Conservation (phyloP, 2,797 vertebrate genomes). For the Atherinosoma microstoma region DNA sequence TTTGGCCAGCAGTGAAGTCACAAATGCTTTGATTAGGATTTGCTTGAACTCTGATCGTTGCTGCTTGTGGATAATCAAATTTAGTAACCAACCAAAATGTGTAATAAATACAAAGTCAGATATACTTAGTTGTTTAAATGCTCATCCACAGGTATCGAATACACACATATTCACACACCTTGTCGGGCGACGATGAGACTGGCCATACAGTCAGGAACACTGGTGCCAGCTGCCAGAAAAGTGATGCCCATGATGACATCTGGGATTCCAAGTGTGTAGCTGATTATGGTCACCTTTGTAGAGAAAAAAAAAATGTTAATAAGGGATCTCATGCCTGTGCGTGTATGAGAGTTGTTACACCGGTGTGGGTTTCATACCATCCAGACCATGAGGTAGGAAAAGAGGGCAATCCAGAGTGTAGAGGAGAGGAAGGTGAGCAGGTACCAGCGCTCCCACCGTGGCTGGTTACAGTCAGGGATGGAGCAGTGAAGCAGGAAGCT, state of each 20-base stretch:
- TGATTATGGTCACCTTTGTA: slow-evolving; percentile 85
- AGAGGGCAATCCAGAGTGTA: slow-evolving; percentile 87
- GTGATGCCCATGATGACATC: slow-evolving; percentile 89
- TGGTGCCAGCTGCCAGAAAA: slow-evolving; percentile 87
- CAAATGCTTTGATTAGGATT: too few species aligned
- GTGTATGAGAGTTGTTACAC: background rate
- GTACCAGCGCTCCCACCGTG: slow-evolving; percentile 85
- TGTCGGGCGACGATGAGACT: slow-evolving; percentile 87
- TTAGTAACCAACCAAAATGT: background rate
- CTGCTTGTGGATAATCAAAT: background rate
- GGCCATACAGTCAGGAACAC: slow-evolving; percentile 88
- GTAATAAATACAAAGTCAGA: too few species aligned
- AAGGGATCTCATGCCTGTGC: background rate
- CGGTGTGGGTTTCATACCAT: slow-evolving; percentile 78
- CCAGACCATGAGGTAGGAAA: slow-evolving; percentile 91
- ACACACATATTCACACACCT: slow-evolving; percentile 66
- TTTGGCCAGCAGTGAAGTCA: background rate
- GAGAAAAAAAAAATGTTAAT: background rate
- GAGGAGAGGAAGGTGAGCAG: slow-evolving; percentile 84
- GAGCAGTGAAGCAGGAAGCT: slow-evolving; percentile 80
- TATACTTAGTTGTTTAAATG: too few species aligned
- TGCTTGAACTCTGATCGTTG: too few species aligned
- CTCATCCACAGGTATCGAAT: too few species aligned
- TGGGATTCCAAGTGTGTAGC: slow-evolving; percentile 86
- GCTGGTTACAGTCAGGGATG: slow-evolving; percentile 83